Evolutionary conservation across 1,140 invertebrate genomes (phyloP), one percentile per base, ranked within the genome.

Genomic region (Melanaphis sacchari): DNA sequence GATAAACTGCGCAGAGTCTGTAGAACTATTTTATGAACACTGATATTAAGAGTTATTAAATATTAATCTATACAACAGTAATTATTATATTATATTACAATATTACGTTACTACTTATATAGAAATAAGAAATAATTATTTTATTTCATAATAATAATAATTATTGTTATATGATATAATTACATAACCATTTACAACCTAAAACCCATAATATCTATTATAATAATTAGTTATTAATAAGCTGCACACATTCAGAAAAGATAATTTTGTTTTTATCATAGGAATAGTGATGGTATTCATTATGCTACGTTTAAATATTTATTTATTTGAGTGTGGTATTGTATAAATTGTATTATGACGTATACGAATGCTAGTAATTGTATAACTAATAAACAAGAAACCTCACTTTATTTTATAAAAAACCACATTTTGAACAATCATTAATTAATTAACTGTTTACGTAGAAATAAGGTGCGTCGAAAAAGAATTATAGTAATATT

Each of bases 161-260:
- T 85, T n/a, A 85, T 85, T 85, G 24, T 40, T 85, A 26, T 38
- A 85, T 41, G 82, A 41, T 85, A 85, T 85, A 85, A 85, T 85
- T 85, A 85, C 82, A 85, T 26, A 85, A 85, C 41, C 40, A 41
- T 85, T 85, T 85, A 85, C 82, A 40, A 41, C 59, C 82, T 85
- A 85, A 85, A 85, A 85, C 82, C 82, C 82, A 41, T 85, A 85
- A 85, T 85, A 85, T 85, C 82, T 85, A 85, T 85, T 85, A 85
- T 40, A 85, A 31, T 85, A 85, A 85, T 41, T 85, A 85, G 24
- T 85, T 85, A 85, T 41, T 85, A 85, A 82, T 85, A 85, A 82
- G 81, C 81, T 82, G 8, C 40, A 85, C 26, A 11, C 38, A 85
- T 41, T 41, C 82, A 41, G 82, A 41, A 85, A 85, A 85, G 24